phyloP scores from a whole-genome alignment of 2,888 invertebrate species.

The Magallana nippona region DNA sequence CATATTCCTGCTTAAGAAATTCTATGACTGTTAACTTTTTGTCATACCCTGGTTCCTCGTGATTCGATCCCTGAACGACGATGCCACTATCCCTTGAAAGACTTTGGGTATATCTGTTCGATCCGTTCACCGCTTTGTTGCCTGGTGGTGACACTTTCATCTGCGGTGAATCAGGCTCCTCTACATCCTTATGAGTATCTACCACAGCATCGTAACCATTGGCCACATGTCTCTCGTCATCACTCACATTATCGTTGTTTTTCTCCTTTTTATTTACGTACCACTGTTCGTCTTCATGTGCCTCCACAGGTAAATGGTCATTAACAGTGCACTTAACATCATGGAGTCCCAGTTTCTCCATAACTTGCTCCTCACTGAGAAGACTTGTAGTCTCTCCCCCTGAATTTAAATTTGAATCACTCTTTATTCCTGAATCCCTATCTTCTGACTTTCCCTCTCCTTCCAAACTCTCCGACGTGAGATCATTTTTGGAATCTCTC shows the following conservation, averaged over 20 bases:
- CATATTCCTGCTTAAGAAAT: slow-evolving; percentile 71
- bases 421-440: neutral
- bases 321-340: slow-evolving; percentile 5
- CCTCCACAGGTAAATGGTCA: slow-evolving; percentile 53
- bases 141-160: neutral
- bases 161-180: neutral
- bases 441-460: neutral
- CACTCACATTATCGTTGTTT: slow-evolving; percentile 64
- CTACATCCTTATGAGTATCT: slow-evolving; percentile 45
- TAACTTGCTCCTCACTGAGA: slow-evolving; percentile 24
- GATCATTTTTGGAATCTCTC: neutral
- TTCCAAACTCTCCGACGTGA: neutral
- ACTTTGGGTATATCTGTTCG: slow-evolving; percentile 49
- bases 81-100: slow-evolving; percentile 58
- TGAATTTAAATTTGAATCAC: slow-evolving; percentile 1
- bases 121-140: neutral
- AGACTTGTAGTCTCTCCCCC: neutral
- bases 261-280: slow-evolving; percentile 47
- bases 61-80: slow-evolving; percentile 46
- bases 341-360: slow-evolving; percentile 31
- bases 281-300: slow-evolving; percentile 60
- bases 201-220: slow-evolving; percentile 68
- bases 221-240: slow-evolving; percentile 69
- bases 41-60: slow-evolving; percentile 49
- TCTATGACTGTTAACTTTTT: slow-evolving; percentile 71